These are phyloP conservation scores for Onychomys arenicola DNA, from an alignment of 2,797 vertebrate genomes.

Conservation along the genomic window DNA sequence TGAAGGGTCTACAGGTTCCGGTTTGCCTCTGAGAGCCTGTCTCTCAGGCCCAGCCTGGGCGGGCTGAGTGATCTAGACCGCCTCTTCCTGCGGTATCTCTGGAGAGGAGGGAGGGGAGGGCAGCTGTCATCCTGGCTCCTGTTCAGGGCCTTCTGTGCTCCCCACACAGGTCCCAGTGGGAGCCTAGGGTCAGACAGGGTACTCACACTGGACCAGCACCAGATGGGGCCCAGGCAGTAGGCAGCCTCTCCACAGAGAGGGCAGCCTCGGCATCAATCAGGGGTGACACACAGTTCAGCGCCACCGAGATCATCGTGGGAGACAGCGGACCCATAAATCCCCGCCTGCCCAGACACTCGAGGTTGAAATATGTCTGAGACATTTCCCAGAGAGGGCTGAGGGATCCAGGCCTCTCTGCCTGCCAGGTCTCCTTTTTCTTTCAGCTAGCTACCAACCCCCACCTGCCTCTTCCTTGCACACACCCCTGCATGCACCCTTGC, in stretches of 20 bases:
- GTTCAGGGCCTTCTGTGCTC: background rate
- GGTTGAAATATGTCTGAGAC: conserved; percentile 78
- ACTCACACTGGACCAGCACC: conserved; percentile 13
- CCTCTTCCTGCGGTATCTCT: background rate
- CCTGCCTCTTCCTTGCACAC: background rate
- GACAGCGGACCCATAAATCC: conserved; percentile 73
- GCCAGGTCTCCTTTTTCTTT: conserved; percentile 10
- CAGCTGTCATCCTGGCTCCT: background rate
- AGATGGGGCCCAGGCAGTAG: conserved; percentile 61
- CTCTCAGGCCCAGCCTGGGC: background rate
- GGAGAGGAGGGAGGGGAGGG: background rate
- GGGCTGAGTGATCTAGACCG: background rate
- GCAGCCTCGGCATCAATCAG: conserved; percentile 70
- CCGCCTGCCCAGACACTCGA: conserved; percentile 69
- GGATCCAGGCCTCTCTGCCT: conserved; percentile 49
- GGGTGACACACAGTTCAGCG: conserved; percentile 74
- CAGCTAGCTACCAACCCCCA: background rate
- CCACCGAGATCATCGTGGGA: conserved; percentile 77
- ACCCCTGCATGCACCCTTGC: background rate
- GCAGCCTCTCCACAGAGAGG: conserved; percentile 3
- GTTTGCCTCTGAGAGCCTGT: background rate
- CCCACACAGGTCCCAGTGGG: background rate
- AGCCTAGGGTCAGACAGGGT: conserved; percentile 53
- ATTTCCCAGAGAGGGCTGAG: conserved; percentile 48
- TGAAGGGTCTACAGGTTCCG: background rate